Evolutionary conservation across 1,140 invertebrate genomes (phyloP).

Genomic region (Tribolium madens): DNA sequence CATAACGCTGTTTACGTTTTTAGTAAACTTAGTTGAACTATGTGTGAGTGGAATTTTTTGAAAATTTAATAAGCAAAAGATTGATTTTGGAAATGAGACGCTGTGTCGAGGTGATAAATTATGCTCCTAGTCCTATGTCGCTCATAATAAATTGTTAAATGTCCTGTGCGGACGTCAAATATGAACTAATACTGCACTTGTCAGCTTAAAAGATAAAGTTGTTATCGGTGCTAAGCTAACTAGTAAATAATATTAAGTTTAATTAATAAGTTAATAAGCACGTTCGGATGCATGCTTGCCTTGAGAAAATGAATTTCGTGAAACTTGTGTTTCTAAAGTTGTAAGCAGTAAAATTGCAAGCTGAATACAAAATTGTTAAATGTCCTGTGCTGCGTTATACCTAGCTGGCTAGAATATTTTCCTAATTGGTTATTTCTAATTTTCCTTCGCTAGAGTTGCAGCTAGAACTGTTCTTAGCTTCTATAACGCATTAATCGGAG

Average conservation of each 20-base stretch:
- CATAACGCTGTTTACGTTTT: no score
- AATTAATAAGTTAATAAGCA: constrained; percentile 39
- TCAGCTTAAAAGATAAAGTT: constrained; percentile 1
- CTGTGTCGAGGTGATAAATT: background rate
- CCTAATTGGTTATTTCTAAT: constrained; percentile 38
- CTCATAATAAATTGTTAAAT: constrained; percentile 5
- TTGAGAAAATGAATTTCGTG: constrained; percentile 32
- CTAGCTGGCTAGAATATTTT: constrained; percentile 27
- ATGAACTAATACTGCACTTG: background rate
- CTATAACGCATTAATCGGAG: background rate
- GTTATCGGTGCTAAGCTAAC: background rate
- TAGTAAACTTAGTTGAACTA: no score
- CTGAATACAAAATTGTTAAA: constrained; percentile 42
- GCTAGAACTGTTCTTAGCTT: background rate
- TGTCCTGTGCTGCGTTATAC: constrained; percentile 32
- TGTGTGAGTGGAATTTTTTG: background rate
- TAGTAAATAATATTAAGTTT: constrained; percentile 30
- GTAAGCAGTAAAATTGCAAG: constrained; percentile 30
- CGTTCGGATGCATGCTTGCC: constrained; percentile 28
- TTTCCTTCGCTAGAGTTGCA: background rate
- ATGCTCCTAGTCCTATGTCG: background rate
- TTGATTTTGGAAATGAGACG: background rate
- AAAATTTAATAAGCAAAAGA: background rate
- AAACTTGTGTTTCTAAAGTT: constrained; percentile 38
- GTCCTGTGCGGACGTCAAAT: background rate